These are phyloP conservation scores for Erethizon dorsatum DNA, from an alignment of 2,797 vertebrate species.

Conservation along the genomic window DNA sequence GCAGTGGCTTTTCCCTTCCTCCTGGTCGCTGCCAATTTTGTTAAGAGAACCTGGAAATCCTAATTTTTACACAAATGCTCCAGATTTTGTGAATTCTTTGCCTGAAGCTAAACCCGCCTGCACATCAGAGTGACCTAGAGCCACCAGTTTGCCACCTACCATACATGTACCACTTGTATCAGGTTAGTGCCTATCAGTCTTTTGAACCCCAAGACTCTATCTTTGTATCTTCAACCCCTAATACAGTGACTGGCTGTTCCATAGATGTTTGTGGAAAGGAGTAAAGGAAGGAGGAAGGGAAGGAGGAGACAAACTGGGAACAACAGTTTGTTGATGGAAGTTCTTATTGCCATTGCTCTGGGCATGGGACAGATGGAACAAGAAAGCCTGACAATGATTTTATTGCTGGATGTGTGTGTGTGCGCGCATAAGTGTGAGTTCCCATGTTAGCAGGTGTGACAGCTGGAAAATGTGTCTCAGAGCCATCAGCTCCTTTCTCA, in stretches of 20 bases:
- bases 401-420: neutral
- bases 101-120: neutral
- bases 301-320: neutral
- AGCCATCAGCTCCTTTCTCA: conserved; percentile 42
- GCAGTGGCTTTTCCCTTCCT: neutral
- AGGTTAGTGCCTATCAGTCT: neutral
- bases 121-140: neutral
- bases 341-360: conserved; percentile 50
- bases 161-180: neutral
- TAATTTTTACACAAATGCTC: neutral
- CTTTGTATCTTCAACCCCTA: neutral
- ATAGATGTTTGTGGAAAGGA: neutral
- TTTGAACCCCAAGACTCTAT: neutral
- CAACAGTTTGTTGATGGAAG: conserved; percentile 25
- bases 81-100: neutral
- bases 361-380: conserved; percentile 59
- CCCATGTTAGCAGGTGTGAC: conserved; percentile 72
- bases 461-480: conserved; percentile 71
- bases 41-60: conserved; percentile 6
- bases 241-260: neutral
- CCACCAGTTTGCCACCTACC: neutral
- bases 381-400: conserved; percentile 63
- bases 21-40: neutral
- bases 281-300: neutral
- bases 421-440: neutral